Base-by-base conservation (phyloP, 1,140 invertebrate species). In the Berghia stephanieae region DNA sequence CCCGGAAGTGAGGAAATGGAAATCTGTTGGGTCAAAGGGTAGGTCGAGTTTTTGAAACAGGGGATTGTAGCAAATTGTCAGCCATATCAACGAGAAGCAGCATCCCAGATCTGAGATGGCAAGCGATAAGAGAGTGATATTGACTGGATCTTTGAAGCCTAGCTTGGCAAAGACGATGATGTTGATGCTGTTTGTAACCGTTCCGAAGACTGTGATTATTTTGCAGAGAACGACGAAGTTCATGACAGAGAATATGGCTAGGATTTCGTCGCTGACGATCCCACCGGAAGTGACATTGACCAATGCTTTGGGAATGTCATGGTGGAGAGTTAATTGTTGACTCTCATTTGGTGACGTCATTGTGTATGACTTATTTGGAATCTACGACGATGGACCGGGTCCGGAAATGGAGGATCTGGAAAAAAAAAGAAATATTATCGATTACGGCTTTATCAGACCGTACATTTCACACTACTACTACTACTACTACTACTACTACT, bases 1-100 rank as follows among this genome's bases (percentile, higher is more conserved):
- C 99, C 92, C 2, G 94, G 94, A 1, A 94, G 98, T 90, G 97
- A 99, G 2, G 98, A 98, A 91, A 99, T 98, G 0, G 93, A 91
- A 88, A 95, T 93, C 63, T 96, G 93, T 0, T 78, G 91, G 92
- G 88, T 99, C 97, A 72, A 99, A 92, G 0, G 98, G 96, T 82
- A 99, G 90, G 88, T 94, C 93, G 0, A 98, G 91, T 90, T 99
- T 97, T 10, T 94, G 92, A 27, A 99, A 77, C 6, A 18, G 10
- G 1, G 74, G 94, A 94, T 79, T 96, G 95, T 95, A 81, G 44
- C 89, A 88, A 68, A 75, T 71, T 79, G 46, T 10, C 3, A 73
- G 36, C 2, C 3, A 18, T 1, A 18, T 13, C n/a, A 46, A 10
- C 18, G 55, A 70, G 21, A 72, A 18, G n/a, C 44, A n/a, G 5